Evolutionary conservation across 2,113 vertebrate genomes (phyloP).

Genomic region (Poicephalus gulielmi): DNA sequence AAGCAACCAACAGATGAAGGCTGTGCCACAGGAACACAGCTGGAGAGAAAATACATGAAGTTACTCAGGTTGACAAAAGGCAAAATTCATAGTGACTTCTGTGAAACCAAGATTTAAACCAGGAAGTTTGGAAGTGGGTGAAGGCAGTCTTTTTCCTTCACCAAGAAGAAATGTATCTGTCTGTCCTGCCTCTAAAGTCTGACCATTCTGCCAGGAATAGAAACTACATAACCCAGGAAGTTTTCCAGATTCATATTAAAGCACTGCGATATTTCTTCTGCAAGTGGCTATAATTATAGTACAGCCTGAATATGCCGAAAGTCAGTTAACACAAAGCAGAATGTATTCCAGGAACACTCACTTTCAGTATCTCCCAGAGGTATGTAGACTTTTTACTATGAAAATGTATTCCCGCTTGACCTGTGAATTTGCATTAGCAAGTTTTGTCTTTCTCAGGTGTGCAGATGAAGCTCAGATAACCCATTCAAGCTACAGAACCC

Average conservation of each 20-base stretch:
- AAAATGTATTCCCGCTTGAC: background rate
- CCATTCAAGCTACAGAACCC: background rate
- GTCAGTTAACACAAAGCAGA: background rate
- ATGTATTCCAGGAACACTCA: background rate
- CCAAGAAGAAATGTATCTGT: background rate
- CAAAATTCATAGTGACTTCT: background rate
- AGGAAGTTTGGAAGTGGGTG: background rate
- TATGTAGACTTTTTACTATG: background rate
- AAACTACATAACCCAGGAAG: background rate
- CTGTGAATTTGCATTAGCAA: background rate
- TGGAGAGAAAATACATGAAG: background rate
- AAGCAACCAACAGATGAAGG: background rate
- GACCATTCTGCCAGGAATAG: background rate
- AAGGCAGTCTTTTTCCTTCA: background rate
- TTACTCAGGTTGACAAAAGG: background rate
- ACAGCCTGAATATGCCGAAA: background rate
- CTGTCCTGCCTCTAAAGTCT: background rate
- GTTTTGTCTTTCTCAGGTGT: background rate
- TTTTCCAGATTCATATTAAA: background rate
- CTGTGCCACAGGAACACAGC: background rate
- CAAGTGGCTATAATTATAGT: background rate
- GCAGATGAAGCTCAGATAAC: conserved; percentile 9
- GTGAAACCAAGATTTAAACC: background rate
- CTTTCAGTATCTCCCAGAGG: background rate
- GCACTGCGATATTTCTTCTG: background rate